Percentiles rank a stretch among this genome's conserved stretches.
These are phyloP conservation scores for Microchrysa polita DNA, from an alignment of 2,888 invertebrate genomes.

Conservation along the genomic window DNA sequence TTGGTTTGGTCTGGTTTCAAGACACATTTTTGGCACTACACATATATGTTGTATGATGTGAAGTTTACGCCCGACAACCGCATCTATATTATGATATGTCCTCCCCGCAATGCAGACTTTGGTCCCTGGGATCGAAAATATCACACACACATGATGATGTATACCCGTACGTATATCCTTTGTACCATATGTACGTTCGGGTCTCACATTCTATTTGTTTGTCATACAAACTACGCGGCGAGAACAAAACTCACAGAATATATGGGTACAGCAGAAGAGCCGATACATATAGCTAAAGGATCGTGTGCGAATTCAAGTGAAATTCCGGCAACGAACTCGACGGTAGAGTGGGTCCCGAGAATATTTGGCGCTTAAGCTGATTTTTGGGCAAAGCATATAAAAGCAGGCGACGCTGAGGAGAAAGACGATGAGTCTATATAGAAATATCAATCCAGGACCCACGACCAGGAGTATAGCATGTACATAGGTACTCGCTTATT, in stretches of 20 bases:
- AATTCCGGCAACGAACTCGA: neutral
- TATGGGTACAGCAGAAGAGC: no score
- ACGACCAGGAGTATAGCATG: no score
- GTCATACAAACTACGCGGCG: neutral
- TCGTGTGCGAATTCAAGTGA: neutral
- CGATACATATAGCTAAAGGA: no score
- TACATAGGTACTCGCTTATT: no score
- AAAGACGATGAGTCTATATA: constrained; percentile 15
- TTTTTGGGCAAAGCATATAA: neutral
- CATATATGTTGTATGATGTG: no score
- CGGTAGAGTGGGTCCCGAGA: neutral
- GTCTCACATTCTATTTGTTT: neutral
- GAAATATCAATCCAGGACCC: neutral
- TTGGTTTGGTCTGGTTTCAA: neutral
- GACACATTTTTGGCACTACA: neutral
- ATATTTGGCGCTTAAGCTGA: no score
- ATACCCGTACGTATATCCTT: no score
- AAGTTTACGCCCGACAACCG: neutral
- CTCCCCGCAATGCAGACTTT: constrained; percentile 21
- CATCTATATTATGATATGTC: no score
- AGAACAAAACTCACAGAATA: no score
- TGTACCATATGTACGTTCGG: neutral
- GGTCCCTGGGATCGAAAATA: neutral
- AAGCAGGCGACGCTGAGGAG: neutral
- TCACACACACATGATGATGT: neutral